Evolutionary conservation across 2,797 vertebrate species (phyloP), one percentile per base, ranked within the genome.

Genomic region (Cyclopterus lumpus): DNA sequence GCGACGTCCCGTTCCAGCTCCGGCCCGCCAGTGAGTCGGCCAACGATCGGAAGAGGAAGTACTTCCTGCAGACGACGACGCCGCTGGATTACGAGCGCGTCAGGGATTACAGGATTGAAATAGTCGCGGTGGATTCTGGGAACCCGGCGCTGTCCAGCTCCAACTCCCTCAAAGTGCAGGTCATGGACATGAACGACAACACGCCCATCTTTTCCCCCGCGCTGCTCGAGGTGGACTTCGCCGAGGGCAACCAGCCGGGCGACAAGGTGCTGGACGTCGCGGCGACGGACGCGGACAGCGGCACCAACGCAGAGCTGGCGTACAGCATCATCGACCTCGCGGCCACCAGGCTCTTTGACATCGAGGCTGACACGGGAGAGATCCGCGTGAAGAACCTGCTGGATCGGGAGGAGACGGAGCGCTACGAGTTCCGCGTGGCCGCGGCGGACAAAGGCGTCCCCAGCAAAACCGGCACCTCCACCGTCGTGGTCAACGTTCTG

Each of bases 111-210:
- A 96, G 95, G 4, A 98, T 99, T 6, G 97, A 98, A 91, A 98
- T 99, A 1, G 97, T 99, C 11, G 98, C 98, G 0, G 98, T 99
- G 76, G 98, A 99, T 89, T 97, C 97, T 0, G 98, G 98, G 48
- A 99, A 99, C 85, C 98, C 98, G 0, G 98, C 98, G 0, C 95
- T 99, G 57, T 99, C 98, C 40, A 99, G 98, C 93, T 97, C 96
- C 80, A 99, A 99, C 80, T 97, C 97, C 8, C 94, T 99, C 34
- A 98, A 96, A 87, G 98, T 99, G 30, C 97, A 98, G 78, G 97
- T 99, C 73, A 95, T 97, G 0, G 98, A 99, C 0, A 92, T 99
- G 72, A 99, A 99, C 4, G 98, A 99, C 92, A 99, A 99, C 0
- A 94, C 96, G 0, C 98, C 98, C 0, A 90, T 92, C 66, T 99